Conservation (phyloP, 2,113 vertebrate species). For the Piaya cayana region DNA sequence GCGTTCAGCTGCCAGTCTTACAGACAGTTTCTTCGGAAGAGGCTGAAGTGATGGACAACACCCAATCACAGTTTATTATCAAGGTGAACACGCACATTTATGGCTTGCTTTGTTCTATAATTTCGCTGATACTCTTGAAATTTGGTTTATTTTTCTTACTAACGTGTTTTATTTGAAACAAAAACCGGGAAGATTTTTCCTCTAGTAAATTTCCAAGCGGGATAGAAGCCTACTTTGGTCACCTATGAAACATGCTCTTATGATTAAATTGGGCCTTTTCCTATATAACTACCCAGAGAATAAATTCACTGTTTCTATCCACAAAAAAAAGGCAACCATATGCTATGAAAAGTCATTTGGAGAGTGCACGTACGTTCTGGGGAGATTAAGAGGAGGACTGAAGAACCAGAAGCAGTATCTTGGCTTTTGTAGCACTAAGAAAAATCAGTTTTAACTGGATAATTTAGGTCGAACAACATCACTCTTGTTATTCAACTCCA, state of each 20-base stretch:
- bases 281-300: background rate
- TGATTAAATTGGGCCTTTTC: background rate
- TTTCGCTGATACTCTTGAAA: background rate
- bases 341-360: background rate
- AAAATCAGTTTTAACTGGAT: background rate
- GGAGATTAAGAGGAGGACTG: background rate
- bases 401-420: background rate
- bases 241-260: background rate
- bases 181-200: background rate
- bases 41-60: background rate
- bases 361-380: accelerated
- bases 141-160: background rate
- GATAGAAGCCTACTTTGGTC: background rate
- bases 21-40: background rate
- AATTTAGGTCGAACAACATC: accelerated
- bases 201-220: background rate
- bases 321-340: background rate
- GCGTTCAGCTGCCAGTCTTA: background rate
- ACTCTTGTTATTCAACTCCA: background rate
- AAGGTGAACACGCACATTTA: background rate
- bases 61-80: background rate
- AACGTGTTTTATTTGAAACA: background rate
- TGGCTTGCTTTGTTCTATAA: background rate
- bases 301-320: background rate
- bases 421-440: background rate